Evolutionary conservation across 1,140 invertebrate species (phyloP), one percentile per base, ranked within the genome.

Genomic region (Palaemon carinicauda): DNA sequence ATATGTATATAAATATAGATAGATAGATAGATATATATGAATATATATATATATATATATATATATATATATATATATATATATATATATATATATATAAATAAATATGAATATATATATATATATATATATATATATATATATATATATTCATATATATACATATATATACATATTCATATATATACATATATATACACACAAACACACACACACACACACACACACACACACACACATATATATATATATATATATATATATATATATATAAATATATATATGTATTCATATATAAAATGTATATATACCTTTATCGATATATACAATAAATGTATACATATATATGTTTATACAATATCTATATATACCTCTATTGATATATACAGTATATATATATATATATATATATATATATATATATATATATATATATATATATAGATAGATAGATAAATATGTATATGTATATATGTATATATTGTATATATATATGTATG

Each of bases 311-410:
- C 74, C 52, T 74, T 52, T 82, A 74, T 82, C 29, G 73, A 31
- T 82, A 71, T 82, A 52, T 83, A 60, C 75, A n/a, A 60, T 83
- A 75, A 75, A 75, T 83, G 54, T 77, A 75, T 83, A 80, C 51
- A 80, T 80, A 80, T 56, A 80, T 80, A 60, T 14, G 14, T 60
- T 4, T 14, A 60, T 60, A 24, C 21, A 60, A 60, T 14, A 60
- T 65, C 14, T 19, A 2, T 19, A 65, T 65, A 41, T 4, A 41
- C n/a, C n/a, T n/a, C n/a, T 41, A 41, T 41, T 41, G 19, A 9
- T n/a, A n/a, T n/a, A n/a, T n/a, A n/a, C n/a, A n/a, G n/a, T n/a
- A n/a, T n/a, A n/a, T n/a, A n/a, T n/a, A n/a, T n/a, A n/a, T n/a
- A n/a, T n/a, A n/a, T n/a, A n/a, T n/a, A n/a, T n/a, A n/a, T n/a